Base-by-base conservation (phyloP, 2,888 invertebrate genomes). In the Chloroclysta siterata region DNA sequence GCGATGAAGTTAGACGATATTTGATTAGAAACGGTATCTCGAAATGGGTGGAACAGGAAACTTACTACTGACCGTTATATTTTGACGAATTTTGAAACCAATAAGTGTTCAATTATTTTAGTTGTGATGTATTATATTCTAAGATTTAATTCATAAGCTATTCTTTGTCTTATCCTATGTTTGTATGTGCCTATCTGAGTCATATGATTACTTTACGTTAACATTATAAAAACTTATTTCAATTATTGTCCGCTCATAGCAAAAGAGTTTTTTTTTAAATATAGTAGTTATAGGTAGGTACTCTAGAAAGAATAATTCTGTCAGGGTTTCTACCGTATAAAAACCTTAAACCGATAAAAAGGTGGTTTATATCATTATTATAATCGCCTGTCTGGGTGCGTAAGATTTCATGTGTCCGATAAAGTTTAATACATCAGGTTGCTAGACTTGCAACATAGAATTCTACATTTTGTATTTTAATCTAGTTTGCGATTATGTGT, bases 31-130 rank as follows among this genome's bases (percentile, higher is more conserved):
- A 93, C 67, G 93, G 94, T 77, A 94, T 95, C 0, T 95, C 95
- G 0, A 94, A 95, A 68, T 97, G 95, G 95, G 89, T 96, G 29
- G 96, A 96, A 79, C 81, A 90, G 66, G 96, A 97, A 85, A 96
- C 96, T 51, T 97, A 96, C 79, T 97, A 96, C 78, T 95, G 81
- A 87, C 53, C 36, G 11, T 33, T 8, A 7, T 4, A 33, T 33
- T 33, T 6, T 59, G 13, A 60, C 63, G 62, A 63, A 63, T 17
- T 7, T 52, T 29, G 11, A 39, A 39, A 39, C 11, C 11, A 39
- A 39, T 33, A 33, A 33, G 33, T 8, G 33, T 33, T n/a, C n/a
- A n/a, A n/a, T n/a, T 33, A 8, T 33, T 33, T 33, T 6, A 10
- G 8, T 36, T 11, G 10, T 4, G 11, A 17, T 46, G 10, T 7